Base-by-base conservation (phyloP, 2,888 invertebrate species). In the Phyllotreta striolata region DNA sequence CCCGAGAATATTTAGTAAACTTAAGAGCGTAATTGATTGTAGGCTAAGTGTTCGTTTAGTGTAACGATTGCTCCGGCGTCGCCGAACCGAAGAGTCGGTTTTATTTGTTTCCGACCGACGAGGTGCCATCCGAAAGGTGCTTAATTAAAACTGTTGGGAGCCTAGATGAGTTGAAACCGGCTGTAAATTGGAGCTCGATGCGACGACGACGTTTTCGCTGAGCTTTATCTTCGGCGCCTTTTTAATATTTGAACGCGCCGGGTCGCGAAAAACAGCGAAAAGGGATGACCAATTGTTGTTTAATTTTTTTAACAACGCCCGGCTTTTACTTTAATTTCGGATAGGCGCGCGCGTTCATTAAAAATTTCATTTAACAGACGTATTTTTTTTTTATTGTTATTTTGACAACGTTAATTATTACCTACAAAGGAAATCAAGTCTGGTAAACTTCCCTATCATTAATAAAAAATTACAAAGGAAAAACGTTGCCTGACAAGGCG, bases 1-100 rank as follows among this genome's bases (percentile, higher is more conserved):
- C n/a, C n/a, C 12, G 34, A 6, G 14, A 9, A 55, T 55, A 43
- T 64, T 66, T 68, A 69, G 64, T 69, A 64, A 62, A 40, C 58
- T 66, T 51, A 38, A 57, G n/a, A n/a, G 55, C 55, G 58, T 65
- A 68, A 51, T 56, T 49, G 47, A 55, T 62, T 34, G 55, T 39
- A 47, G 39, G 1, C 39, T 41, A 38, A 14, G 49, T 56, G 39
- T 62, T 62, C 40, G 51, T 55, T 62, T 51, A 43, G 35, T 51
- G 35, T 62, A 38, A 43, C 62, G n/a, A 35, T 41, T 35, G 14
- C 13, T 40, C 56, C 35, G n/a, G 37, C 12, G 37, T 41, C 14
- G 14, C 13, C 35, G 51, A 24, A 10, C 43, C 12, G 37, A 34
- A 37, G 12, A 47, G 35, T 43, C 59, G 12, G 54, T 38, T 13